Evolutionary conservation across 2,797 vertebrate species (phyloP), one percentile per base, ranked within the genome.

Genomic region (Anolis apletophallus): DNA sequence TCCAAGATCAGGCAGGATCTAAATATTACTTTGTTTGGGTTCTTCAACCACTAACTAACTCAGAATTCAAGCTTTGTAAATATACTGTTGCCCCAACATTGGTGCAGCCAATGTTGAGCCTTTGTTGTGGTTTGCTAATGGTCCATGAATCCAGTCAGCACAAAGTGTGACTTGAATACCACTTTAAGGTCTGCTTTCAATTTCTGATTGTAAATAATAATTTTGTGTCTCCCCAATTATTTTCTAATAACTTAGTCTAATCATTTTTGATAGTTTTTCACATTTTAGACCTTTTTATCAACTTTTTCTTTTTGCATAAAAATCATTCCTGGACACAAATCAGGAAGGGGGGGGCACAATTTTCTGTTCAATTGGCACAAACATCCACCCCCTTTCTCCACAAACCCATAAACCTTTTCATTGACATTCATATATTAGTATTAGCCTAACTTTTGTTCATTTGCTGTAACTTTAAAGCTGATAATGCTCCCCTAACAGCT

Each of bases 381-480:
- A 0, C 26, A 2, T 10, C 9, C 46, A 46, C 46, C 1, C 7
- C 23, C 23, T 26, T 61, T 26, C 26, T 64, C 2, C 59, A 64
- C 59, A 57, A 57, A 57, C 55, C 11, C 55, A 14, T 59, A 29
- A 61, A 26, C 21, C 26, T 61, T 61, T 8, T 61, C 61, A 64
- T 55, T 0, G 32, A 59, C 14, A 16, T 29, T 52, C 29, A 79
- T 71, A 81, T 9, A 0, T 36, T 46, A 40, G 69, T 21, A 80
- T 40, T 32, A 71, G 16, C 21, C 32, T 3, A 1, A 0, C 13
- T 81, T 80, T 5, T 68, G 1, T 77, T 5, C 0, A 10, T 16
- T 82, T 40, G 61, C 21, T n/a, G 3, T 29, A 81, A 85, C 40
- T 71, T 87, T 57, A 76, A n/a, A 85, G 73, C 12, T 50, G 6